These are phyloP conservation scores for Rhineura floridana DNA, from an alignment of 2,113 vertebrate genomes.

Conservation along the genomic window DNA sequence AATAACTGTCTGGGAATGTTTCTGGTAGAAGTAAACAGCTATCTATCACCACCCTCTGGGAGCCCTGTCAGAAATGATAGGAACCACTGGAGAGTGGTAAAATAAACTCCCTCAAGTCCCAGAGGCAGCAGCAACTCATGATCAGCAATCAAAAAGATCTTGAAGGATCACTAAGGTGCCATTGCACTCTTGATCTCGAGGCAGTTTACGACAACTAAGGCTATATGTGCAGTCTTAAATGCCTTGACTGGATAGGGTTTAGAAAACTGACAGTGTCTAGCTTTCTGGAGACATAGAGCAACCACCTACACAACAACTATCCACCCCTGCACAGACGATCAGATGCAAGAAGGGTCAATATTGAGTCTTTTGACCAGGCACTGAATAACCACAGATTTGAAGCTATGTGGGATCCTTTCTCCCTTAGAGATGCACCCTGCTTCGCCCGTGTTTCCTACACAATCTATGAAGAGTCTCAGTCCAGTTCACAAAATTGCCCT, in stretches of 20 bases:
- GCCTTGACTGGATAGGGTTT: not conserved
- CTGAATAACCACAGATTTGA: not conserved
- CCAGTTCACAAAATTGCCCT: not conserved
- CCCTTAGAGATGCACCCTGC: not conserved
- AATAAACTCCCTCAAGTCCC: not conserved
- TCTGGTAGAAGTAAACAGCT: not conserved
- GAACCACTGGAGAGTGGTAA: not conserved
- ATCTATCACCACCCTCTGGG: not conserved
- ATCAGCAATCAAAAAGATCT: conserved; percentile 8
- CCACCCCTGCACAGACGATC: not conserved
- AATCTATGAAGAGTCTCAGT: not conserved
- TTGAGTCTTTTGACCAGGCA: not conserved
- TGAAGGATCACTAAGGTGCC: conserved; percentile 6
- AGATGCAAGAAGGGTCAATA: not conserved
- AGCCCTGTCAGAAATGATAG: not conserved
- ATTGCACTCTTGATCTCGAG: conserved; percentile 19
- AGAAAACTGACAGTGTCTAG: not conserved
- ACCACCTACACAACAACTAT: not conserved
- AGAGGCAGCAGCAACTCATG: not conserved
- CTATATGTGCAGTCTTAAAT: not conserved
- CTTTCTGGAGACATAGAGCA: not conserved
- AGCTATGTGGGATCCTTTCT: not conserved
- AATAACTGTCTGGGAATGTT: not conserved
- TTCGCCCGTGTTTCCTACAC: not conserved
- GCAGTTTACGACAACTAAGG: conserved; percentile 5